A percentile compares a stretch with the other conserved stretches of the same genome.
phyloP scores from a whole-genome alignment of 1,140 invertebrate genomes.

The Drosophila kurseongensis region DNA sequence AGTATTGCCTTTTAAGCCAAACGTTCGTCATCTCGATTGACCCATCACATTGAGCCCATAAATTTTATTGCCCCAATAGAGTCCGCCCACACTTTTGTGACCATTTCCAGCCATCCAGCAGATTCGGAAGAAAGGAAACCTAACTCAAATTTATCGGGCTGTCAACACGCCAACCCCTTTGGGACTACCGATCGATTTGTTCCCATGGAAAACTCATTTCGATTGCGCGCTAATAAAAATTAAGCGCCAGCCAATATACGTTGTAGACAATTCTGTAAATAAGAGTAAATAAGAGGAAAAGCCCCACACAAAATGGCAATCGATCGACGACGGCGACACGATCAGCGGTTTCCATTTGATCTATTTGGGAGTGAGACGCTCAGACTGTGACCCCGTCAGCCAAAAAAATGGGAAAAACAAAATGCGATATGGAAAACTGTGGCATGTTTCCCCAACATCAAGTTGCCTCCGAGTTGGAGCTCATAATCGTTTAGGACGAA shows the following conservation, averaged over 20 bases:
- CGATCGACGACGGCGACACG: slow-evolving; percentile 58
- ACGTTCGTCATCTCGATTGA: slow-evolving; percentile 9
- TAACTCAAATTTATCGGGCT: slow-evolving; percentile 36
- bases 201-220: slow-evolving; percentile 56
- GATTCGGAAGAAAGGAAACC: slow-evolving; percentile 15
- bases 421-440: slow-evolving; percentile 41
- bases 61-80: slow-evolving; percentile 31
- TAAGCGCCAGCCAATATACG: slow-evolving; percentile 51
- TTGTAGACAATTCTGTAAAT: slow-evolving; percentile 41
- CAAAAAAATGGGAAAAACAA: slow-evolving; percentile 28
- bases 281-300: slow-evolving; percentile 46
- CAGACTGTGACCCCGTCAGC: slow-evolving; percentile 40
- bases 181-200: slow-evolving; percentile 32
- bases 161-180: slow-evolving; percentile 29
- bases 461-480: slow-evolving; percentile 42
- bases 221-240: slow-evolving; percentile 63
- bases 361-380: slow-evolving; percentile 37
- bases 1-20: background rate
- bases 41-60: slow-evolving; percentile 7
- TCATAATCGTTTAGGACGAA: slow-evolving; percentile 70
- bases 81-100: slow-evolving; percentile 20
- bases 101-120: slow-evolving; percentile 11
- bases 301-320: slow-evolving; percentile 57
- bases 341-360: slow-evolving; percentile 73
- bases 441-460: slow-evolving; percentile 62